Evolutionary conservation across 2,888 invertebrate genomes (phyloP), one percentile per base, ranked within the genome.

Genomic region (Diaphora mendica): DNA sequence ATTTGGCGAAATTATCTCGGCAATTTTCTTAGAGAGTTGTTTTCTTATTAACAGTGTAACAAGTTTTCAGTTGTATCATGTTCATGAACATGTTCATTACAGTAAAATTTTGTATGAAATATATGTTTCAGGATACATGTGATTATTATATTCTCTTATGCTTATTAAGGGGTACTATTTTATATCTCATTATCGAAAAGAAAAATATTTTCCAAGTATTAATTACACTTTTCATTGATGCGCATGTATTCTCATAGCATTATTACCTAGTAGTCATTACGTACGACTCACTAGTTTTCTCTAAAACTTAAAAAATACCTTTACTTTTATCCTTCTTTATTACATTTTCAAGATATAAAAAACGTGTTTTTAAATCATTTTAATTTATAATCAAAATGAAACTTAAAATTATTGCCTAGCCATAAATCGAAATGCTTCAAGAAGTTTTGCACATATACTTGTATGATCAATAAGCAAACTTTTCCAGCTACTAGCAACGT

Each of bases 21-120:
- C 35, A n/a, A 62, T 55, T n/a, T 59, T 42, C 55, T 59, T 42
- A 35, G 20, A n/a, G n/a, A 69, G 55, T 39, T 69, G 69, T 15
- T 69, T 59, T 55, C n/a, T 59, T 69, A 62, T 69, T 39, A 69
- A 26, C n/a, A 39, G 9, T 26, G 55, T 69, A 59, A 59, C 8
- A 55, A 69, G 59, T 62, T 69, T 55, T 39, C 59, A 30, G 33
- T 7, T 26, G 51, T 62, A 42, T 69, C 33, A 42, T 59, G 23
- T 15, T 69, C 35, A 17, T 68, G 23, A n/a, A n/a, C 23, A 55
- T 59, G 39, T 69, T 55, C 20, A 59, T 35, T 69, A 17, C 26
- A n/a, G 3, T 17, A 62, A 62, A 62, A 26, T 17, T 30, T 62
- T 62, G 2, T 62, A 5, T 7, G 15, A 44, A 44, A 44, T 15